These are phyloP conservation scores for Coracopsis vasa DNA, from an alignment of 2,113 vertebrate species.

Conservation along the genomic window DNA sequence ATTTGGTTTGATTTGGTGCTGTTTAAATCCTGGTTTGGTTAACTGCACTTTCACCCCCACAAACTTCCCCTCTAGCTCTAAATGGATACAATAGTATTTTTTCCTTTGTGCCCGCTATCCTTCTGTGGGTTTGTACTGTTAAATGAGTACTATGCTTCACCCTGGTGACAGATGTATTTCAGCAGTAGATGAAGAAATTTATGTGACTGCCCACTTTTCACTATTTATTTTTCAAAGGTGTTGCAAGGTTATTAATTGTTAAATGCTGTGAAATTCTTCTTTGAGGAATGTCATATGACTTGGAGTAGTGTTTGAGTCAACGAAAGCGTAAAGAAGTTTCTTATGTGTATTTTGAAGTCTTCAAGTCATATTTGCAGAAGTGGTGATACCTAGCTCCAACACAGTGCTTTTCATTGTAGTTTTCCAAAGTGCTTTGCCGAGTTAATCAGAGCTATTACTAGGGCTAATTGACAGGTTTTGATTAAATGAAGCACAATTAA, in stretches of 20 bases:
- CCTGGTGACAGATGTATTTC: not conserved
- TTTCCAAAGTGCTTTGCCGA: not conserved
- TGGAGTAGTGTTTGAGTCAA: not conserved
- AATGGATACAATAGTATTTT: not conserved
- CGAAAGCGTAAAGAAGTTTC: not conserved
- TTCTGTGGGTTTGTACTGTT: not conserved
- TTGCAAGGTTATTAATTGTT: not conserved
- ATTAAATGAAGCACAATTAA: not conserved
- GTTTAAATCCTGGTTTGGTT: slow-evolving; percentile 18
- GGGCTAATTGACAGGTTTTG: not conserved
- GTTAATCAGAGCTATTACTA: not conserved
- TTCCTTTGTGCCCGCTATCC: not conserved
- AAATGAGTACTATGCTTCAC: not conserved
- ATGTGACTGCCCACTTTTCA: not conserved
- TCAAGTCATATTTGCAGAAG: not conserved
- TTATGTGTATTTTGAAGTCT: not conserved
- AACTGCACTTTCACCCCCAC: not conserved
- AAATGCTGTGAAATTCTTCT: not conserved
- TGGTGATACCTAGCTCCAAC: not conserved
- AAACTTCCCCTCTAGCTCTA: not conserved
- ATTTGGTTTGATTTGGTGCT: too few species aligned
- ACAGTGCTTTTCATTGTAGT: not conserved
- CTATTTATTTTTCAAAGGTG: not conserved
- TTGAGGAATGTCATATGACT: not conserved
- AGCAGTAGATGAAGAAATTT: not conserved